These are phyloP conservation scores for Bubo scandiacus DNA, from an alignment of 2,113 vertebrate genomes.

Conservation along the genomic window DNA sequence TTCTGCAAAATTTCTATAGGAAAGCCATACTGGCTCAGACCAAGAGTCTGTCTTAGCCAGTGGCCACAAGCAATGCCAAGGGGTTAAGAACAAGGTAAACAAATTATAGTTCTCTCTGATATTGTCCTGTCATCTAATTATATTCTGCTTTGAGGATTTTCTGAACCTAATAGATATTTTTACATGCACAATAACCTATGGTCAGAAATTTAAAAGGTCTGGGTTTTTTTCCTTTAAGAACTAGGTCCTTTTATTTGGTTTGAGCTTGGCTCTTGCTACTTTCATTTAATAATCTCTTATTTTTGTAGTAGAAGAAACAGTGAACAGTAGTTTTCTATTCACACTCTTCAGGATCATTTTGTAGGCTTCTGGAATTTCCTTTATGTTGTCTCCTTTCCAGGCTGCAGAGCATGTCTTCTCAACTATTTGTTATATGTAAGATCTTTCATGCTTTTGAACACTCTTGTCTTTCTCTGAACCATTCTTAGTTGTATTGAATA, in stretches of 20 bases:
- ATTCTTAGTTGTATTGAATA: not conserved
- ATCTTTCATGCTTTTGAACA: not conserved
- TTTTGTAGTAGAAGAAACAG: not conserved
- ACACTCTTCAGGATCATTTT: not conserved
- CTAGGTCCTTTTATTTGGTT: not conserved
- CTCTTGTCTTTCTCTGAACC: not conserved
- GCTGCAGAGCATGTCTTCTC: not conserved
- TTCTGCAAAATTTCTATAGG: not conserved
- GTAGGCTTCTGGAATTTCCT: not conserved
- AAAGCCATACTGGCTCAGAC: not conserved
- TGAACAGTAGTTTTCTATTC: not conserved
- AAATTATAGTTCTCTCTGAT: not conserved
- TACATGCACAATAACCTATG: not conserved
- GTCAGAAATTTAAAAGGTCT: not conserved
- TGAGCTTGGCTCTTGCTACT: not conserved
- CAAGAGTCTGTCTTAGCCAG: not conserved
- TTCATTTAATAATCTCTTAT: not conserved
- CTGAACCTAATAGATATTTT: not conserved
- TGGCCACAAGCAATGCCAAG: not conserved
- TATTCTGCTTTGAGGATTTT: not conserved
- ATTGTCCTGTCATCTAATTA: not conserved
- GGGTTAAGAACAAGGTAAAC: not conserved
- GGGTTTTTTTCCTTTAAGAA: not conserved
- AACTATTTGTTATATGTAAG: not conserved
- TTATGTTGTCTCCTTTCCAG: not conserved